Conservation (phyloP, 2,888 invertebrate species). For the Epinotia ramella region DNA sequence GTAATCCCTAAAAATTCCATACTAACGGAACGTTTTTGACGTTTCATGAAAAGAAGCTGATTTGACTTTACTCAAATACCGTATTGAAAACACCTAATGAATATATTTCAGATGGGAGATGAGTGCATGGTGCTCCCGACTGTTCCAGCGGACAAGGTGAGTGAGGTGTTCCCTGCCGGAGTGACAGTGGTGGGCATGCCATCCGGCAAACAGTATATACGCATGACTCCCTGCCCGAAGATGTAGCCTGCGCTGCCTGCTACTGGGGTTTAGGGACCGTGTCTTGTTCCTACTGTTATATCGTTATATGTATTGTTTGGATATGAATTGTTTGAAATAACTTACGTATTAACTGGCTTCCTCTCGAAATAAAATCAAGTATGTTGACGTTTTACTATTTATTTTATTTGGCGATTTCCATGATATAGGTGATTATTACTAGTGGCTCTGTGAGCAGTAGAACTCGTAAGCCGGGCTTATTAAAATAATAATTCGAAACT, state of each 20-base stretch:
- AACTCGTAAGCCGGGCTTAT: too few relatives aligned
- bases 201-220: constrained; percentile 94
- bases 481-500: too few relatives aligned
- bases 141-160: constrained; percentile 89
- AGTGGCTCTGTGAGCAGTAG: too few relatives aligned
- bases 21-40: too few relatives aligned
- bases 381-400: background rate
- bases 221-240: constrained; percentile 88
- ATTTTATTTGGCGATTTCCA: background rate
- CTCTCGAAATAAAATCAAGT: constrained; percentile 14
- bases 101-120: constrained; percentile 88
- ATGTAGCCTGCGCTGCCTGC: background rate
- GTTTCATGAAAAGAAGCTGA: too few relatives aligned
- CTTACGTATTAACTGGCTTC: background rate
- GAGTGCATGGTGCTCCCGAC: constrained; percentile 96
- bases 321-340: constrained; percentile 1
- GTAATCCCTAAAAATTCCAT: too few relatives aligned
- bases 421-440: background rate
- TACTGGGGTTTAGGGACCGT: background rate
- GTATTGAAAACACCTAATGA: background rate
- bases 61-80: too few relatives aligned
- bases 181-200: constrained; percentile 89
- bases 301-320: background rate
- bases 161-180: constrained; percentile 89
- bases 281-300: constrained; percentile 4